Conservation (phyloP, 2,888 invertebrate species). For the Volucella inanis region DNA sequence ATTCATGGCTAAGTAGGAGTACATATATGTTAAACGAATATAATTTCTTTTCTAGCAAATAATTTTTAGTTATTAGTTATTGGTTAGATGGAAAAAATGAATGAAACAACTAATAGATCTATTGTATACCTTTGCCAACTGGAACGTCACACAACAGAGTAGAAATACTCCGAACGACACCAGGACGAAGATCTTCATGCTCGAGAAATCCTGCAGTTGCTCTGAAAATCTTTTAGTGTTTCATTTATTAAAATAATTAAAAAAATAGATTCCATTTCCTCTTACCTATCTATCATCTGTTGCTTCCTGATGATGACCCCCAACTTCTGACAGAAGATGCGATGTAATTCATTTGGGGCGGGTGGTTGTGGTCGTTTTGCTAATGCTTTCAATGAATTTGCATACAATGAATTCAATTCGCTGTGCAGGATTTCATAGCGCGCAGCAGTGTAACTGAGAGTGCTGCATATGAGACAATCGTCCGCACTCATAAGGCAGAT, state of each 20-base stretch:
- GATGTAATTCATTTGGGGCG: conserved; percentile 25
- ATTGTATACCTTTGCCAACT: conserved; percentile 46
- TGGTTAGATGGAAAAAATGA: no score
- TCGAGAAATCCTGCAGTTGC: conserved; percentile 40
- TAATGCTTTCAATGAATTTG: neutral
- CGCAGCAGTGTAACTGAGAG: conserved; percentile 36
- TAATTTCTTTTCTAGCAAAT: no score
- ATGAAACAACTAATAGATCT: no score
- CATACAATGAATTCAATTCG: conserved; percentile 22
- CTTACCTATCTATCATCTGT: conserved; percentile 51
- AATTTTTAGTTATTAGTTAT: no score
- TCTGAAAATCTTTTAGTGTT: conserved; percentile 38
- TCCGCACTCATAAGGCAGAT: conserved; percentile 51
- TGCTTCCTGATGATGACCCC: conserved; percentile 44
- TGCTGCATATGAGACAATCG: conserved; percentile 52
- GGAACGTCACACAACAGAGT: conserved; percentile 53
- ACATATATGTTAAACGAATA: no score
- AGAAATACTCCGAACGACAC: conserved; percentile 58
- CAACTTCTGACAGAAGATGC: conserved; percentile 33
- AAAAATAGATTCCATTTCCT: neutral
- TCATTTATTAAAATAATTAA: no score
- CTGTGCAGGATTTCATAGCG: conserved; percentile 48
- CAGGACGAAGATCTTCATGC: conserved; percentile 38
- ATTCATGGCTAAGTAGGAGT: no score
- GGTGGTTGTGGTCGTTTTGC: neutral